Base-by-base conservation (phyloP, 2,888 invertebrate species). In the Pollenia amentaria region DNA sequence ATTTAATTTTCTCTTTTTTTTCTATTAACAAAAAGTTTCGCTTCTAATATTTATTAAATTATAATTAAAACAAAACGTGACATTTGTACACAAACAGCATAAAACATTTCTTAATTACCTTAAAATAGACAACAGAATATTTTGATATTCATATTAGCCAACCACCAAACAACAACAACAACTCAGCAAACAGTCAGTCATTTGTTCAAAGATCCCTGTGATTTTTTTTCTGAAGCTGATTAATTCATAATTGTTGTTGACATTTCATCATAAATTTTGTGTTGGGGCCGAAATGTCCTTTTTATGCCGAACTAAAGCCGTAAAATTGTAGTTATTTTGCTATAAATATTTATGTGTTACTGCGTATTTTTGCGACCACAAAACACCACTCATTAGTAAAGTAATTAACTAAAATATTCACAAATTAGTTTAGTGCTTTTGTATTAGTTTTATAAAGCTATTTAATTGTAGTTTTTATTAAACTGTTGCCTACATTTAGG, bases 221-320 rank as follows among this genome's bases (percentile, higher is more conserved):
- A 48, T 40, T 46, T 7, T 62, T 42, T 9, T 70, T 60, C 3
- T 3, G n/a, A 62, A 12, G 16, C 42, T 62, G 42, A 64, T 78
- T 84, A 72, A 78, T 78, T 73, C 65, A 78, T 84, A 67, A 78
- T 73, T 84, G 42, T n/a, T 84, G 78, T 72, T 78, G 72, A 84
- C 72, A 78, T 78, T 72, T 84, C 57, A 51, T 72, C 77, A 73
- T 60, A 40, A 72, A 57, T 60, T 16, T 38, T 44, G 10, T 9
- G 1, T 55, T 57, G 40, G 57, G 29, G 11, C 9, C 46, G 8
- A 21, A 48, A 67, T 67, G 16, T 21, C n/a, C 51, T 64, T 46
- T 77, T 21, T 38, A 16, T 29, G 29, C 16, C 0, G 21, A 29
- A 44, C 29, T 51, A 53, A 8, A 12, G 44, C 11, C 9, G 21